Evolutionary conservation across 2,888 invertebrate species (phyloP).

Genomic region (Tortrix viridana): DNA sequence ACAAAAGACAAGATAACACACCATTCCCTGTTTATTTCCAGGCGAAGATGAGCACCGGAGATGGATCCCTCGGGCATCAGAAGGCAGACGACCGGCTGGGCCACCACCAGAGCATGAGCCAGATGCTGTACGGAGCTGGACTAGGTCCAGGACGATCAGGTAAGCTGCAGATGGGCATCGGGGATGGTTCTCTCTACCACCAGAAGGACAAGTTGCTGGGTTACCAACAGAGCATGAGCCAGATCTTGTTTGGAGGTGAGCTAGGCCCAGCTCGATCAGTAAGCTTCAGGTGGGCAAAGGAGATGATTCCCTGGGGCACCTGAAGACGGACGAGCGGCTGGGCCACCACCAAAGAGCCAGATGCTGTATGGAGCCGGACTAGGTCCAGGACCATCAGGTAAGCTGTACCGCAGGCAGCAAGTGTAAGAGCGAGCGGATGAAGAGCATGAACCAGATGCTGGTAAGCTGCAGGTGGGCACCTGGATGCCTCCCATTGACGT

Average conservation of each 20-base stretch:
- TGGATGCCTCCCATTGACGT: too few relatives aligned
- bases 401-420: too few relatives aligned
- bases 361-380: too few relatives aligned
- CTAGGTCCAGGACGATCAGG: conserved; percentile 80
- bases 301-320: too few relatives aligned
- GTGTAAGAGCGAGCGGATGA: too few relatives aligned
- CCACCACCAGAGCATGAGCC: conserved; percentile 81
- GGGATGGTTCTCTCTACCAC: conserved; percentile 76
- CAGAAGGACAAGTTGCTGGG: conserved; percentile 72
- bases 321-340: too few relatives aligned
- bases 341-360: too few relatives aligned
- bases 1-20: too few relatives aligned
- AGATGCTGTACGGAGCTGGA: conserved; percentile 81
- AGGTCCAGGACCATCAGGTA: too few relatives aligned
- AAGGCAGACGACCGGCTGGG: conserved; percentile 77
- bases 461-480: too few relatives aligned
- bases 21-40: conserved; percentile 60
- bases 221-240: conserved; percentile 78
- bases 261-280: conserved; percentile 73
- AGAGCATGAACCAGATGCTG: too few relatives aligned
- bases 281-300: too few relatives aligned
- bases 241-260: conserved; percentile 81
- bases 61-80: conserved; percentile 79
- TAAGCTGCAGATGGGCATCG: conserved; percentile 61
- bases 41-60: conserved; percentile 86